Evolutionary conservation across 2,797 vertebrate genomes (phyloP), one percentile per base, ranked within the genome.

Genomic region (Chaetophractus vellerosus): DNA sequence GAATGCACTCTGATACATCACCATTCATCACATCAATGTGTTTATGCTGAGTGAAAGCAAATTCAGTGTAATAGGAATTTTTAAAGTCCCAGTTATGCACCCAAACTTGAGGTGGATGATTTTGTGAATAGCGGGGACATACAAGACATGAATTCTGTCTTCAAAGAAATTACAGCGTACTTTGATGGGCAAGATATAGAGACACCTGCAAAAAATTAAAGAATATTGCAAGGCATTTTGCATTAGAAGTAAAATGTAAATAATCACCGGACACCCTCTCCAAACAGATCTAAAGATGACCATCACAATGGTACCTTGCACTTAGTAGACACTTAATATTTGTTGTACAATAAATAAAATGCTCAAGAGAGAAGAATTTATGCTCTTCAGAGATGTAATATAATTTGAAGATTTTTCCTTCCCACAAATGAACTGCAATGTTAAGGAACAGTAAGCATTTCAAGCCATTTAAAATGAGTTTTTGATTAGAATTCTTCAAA

Each of bases 401-500:
- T 18, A 74, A 33, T 82, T 89, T 81, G 66, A 82, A 68, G 45
- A 45, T 45, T 45, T 45, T 76, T 10, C n/a, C 45, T 87, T 16
- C n/a, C 91, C 19, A 59, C 38, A 69, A 38, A 69, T 69, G 50
- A 94, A 61, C 64, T 69, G 81, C 12, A 88, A 12, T 9, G 91
- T 52, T 76, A 28, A 91, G 36, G 91, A 66, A n/a, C 6, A 81
- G 6, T 61, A 88, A 72, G 12, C 15, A 86, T 94, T 91, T 94
- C 31, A 6, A 87, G 23, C 7, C 83, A 50, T 83, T 15, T 74
- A 55, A 69, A 94, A 72, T 78, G 23, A 87, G 31, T 33, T 93
- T 88, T 88, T 83, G 19, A 75, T 90, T 76, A 88, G 15, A 92
- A 31, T 78, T 86, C 63, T 83, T 84, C n/a, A 71, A 48, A 91